A percentile compares a stretch with the other conserved stretches of the same genome.
Evolutionary conservation across 2,113 vertebrate genomes (phyloP).

Genomic region (Dryoscopus gambensis): DNA sequence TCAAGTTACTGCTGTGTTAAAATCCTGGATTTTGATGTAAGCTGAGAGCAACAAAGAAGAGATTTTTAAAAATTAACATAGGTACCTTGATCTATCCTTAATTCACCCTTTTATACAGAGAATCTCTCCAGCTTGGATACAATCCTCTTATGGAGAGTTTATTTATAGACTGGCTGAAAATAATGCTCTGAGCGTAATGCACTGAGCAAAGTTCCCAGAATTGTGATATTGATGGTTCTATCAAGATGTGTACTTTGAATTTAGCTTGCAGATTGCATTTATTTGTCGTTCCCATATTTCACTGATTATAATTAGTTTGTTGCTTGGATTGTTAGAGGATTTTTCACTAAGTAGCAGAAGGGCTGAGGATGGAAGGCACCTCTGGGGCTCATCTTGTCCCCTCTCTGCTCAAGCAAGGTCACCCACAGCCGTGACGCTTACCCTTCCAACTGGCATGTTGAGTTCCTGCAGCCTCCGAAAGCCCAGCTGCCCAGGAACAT

Average conservation of each 20-base stretch:
- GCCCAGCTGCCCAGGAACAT: neutral
- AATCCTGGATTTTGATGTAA: neutral
- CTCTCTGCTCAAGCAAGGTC: neutral
- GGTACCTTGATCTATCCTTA: neutral
- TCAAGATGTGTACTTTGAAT: neutral
- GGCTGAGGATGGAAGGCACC: neutral
- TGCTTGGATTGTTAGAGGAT: neutral
- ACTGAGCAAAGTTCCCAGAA: neutral
- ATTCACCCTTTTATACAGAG: constrained; percentile 38
- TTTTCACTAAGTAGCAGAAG: neutral
- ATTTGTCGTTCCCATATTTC: neutral
- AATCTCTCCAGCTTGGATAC: neutral
- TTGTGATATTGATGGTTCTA: neutral
- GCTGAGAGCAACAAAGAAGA: neutral
- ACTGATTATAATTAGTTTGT: neutral
- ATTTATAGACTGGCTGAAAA: constrained; percentile 44
- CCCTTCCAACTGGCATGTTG: too few species aligned
- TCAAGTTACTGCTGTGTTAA: neutral
- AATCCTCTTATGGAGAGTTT: constrained; percentile 39
- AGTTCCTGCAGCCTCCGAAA: too few species aligned
- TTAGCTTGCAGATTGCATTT: neutral
- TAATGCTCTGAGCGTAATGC: neutral
- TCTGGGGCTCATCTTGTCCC: neutral
- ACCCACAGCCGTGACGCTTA: too few species aligned
- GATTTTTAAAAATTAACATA: neutral